Evolutionary conservation across 92 coral and sea anemone genomes (phyloP).

Genomic region (Actinernus sp.): DNA sequence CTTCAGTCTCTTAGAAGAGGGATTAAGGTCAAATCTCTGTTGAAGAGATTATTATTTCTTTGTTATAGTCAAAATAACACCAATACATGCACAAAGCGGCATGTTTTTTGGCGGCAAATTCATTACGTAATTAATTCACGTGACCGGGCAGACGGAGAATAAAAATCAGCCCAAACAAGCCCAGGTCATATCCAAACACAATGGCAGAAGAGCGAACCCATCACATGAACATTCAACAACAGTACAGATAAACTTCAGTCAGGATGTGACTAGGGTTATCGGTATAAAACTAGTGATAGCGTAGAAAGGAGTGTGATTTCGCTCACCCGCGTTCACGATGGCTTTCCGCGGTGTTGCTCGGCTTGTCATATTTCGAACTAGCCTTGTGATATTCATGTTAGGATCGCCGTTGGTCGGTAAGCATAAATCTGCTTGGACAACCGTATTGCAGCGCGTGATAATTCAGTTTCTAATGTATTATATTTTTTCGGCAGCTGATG

Average conservation of each 20-base stretch:
- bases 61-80: too few relatives aligned
- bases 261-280: too few relatives aligned
- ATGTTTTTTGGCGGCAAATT: conserved; percentile 42
- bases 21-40: too few relatives aligned
- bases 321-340: not conserved
- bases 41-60: too few relatives aligned
- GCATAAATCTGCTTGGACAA: not conserved
- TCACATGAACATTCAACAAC: conserved; percentile 9
- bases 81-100: too few relatives aligned
- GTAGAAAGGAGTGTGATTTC: not conserved
- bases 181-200: conserved; percentile 25
- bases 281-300: not conserved
- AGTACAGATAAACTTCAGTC: conserved; percentile 5
- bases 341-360: not conserved
- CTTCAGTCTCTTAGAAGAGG: too few relatives aligned
- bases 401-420: not conserved
- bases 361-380: not conserved
- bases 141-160: conserved; percentile 1
- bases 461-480: not conserved
- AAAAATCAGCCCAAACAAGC: conserved; percentile 43
- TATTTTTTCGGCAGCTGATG: not conserved
- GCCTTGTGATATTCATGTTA: not conserved
- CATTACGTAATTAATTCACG: conserved; percentile 40
- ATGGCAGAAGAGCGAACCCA: conserved; percentile 10
- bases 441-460: not conserved